These are phyloP conservation scores for Hipposideros larvatus DNA, from an alignment of 2,797 vertebrate genomes.

Conservation along the genomic window DNA sequence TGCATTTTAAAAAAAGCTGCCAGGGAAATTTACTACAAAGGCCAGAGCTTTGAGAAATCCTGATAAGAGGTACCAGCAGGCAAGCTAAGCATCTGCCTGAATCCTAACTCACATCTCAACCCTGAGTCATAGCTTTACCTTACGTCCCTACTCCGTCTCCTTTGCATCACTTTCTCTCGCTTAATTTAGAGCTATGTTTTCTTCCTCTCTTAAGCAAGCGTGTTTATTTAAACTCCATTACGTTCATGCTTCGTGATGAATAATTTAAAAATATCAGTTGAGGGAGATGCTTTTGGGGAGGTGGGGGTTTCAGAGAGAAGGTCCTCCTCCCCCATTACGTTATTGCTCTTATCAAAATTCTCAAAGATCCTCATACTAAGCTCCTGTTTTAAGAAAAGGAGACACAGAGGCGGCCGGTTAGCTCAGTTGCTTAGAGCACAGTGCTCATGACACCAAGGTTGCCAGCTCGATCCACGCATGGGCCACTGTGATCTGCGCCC, in stretches of 20 bases:
- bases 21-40: background rate
- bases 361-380: background rate
- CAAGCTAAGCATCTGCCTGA: background rate
- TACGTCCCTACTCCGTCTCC: background rate
- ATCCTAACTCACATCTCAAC: background rate
- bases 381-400: background rate
- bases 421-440: too few species aligned
- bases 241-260: background rate
- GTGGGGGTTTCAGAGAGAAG: background rate
- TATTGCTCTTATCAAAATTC: background rate
- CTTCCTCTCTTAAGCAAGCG: background rate
- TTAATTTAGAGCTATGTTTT: background rate
- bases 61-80: background rate
- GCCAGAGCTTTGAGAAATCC: background rate
- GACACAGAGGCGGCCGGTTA: too few species aligned
- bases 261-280: background rate
- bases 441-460: too few species aligned
- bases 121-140: background rate
- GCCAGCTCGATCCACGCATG: too few species aligned
- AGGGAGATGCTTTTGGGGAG: background rate
- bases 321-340: too few species aligned
- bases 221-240: background rate
- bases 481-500: too few species aligned
- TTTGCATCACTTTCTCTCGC: background rate
- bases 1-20: background rate